These are phyloP conservation scores for Notolepis coatsorum DNA, from an alignment of 2,797 vertebrate species.

Conservation along the genomic window DNA sequence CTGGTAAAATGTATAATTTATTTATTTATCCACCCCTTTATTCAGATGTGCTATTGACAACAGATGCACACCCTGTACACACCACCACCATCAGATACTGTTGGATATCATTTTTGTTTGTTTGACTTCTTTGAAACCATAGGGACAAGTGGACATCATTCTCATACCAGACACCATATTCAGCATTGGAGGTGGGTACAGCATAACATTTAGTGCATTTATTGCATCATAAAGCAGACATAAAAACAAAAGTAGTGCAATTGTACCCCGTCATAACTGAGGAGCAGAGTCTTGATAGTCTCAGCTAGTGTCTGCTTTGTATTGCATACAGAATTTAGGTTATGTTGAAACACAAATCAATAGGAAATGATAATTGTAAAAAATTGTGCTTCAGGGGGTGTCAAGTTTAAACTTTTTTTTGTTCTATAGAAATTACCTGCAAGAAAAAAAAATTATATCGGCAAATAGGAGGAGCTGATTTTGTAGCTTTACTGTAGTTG, in stretches of 20 bases:
- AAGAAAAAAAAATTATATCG: constrained; percentile 54
- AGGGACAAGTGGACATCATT: constrained; percentile 61
- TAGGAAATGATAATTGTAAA: constrained; percentile 67
- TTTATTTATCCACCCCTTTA: constrained; percentile 64
- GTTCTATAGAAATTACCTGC: constrained; percentile 63
- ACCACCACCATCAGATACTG: constrained; percentile 58
- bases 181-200: constrained; percentile 68
- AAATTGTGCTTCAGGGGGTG: constrained; percentile 78
- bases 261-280: constrained; percentile 72
- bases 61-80: constrained; percentile 67
- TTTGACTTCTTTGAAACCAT: constrained; percentile 49
- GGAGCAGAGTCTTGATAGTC: constrained; percentile 75
- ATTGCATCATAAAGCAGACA: constrained; percentile 82
- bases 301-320: constrained; percentile 73
- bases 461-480: constrained; percentile 50
- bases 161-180: constrained; percentile 63
- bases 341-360: constrained; percentile 59
- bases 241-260: constrained; percentile 83
- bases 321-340: constrained; percentile 83
- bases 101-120: constrained; percentile 50
- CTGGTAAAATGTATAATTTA: constrained; percentile 55
- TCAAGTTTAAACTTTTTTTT: constrained; percentile 45
- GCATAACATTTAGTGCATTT: constrained; percentile 78
- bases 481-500: constrained; percentile 52
- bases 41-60: constrained; percentile 64